A percentile compares a stretch with the other conserved stretches of the same genome.
Conservation (phyloP, 2,888 invertebrate species). For the Atrina japonica region DNA sequence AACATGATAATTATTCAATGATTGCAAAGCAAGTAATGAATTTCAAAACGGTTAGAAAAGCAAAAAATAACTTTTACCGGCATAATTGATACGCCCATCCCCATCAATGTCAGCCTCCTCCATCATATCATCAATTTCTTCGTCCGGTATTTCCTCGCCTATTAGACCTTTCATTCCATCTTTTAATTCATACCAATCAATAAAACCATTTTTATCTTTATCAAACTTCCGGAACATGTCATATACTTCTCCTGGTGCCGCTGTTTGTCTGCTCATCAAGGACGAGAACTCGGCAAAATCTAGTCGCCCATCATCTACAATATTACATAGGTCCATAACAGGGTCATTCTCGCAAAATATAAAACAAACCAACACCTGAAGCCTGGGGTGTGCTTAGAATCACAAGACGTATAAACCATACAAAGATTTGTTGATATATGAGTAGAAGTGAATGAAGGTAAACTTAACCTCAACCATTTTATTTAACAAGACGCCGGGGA, state of each 20-base stretch:
- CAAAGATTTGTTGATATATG: not conserved
- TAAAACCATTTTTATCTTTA: slow-evolving; percentile 26
- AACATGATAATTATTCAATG: no score
- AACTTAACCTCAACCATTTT: no score
- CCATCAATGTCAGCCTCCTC: slow-evolving; percentile 35
- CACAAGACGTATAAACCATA: not conserved
- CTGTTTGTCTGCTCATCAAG: slow-evolving; percentile 18
- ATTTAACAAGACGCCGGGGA: no score
- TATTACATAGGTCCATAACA: no score
- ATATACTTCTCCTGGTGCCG: slow-evolving; percentile 9
- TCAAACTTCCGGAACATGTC: slow-evolving; percentile 30
- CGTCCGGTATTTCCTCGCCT: slow-evolving; percentile 13
- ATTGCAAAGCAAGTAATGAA: not conserved
- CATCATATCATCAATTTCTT: slow-evolving; percentile 23
- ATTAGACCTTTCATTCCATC: slow-evolving; percentile 13
- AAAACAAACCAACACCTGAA: no score
- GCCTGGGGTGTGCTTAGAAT: no score
- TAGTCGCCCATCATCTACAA: slow-evolving; percentile 16
- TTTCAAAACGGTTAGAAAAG: not conserved
- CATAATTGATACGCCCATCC: slow-evolving; percentile 26
- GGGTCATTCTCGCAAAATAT: no score
- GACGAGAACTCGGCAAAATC: slow-evolving; percentile 15
- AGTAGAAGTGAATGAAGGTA: no score
- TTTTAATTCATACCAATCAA: slow-evolving; percentile 24
- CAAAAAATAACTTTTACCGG: slow-evolving; percentile 8